Base-by-base conservation (phyloP, 2,113 vertebrate species). In the Lonchura striata region DNA sequence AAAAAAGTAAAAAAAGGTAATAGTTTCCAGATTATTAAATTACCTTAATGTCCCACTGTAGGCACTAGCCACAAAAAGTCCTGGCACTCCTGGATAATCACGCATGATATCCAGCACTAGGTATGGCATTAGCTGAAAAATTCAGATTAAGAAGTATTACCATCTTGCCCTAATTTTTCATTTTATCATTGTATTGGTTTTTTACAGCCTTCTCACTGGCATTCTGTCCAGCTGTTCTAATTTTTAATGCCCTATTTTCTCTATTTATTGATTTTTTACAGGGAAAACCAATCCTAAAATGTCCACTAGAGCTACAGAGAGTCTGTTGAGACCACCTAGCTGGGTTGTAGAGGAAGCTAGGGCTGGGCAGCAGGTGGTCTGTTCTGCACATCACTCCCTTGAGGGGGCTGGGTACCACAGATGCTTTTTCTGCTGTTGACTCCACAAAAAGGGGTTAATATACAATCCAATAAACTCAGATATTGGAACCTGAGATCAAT, bases 1-100 rank as follows among this genome's bases (percentile, higher is more conserved):
- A 68, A 66, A 27, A n/a, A 10, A 13, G 8, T 9, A 10, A 7
- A 10, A 39, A n/a, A 25, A 52, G 6, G 15, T 13, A 66, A 7
- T 31, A 68, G 13, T 46, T 81, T 82, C 11, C 23, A 84, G 70
- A 85, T 30, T 47, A 41, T 63, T 77, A 82, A 75, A 72, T 98
- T 98, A 99, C 99, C 99, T 99, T 76, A 99, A 97, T 5, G 99
- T 99, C 5, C 99, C 99, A 76, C 99, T 99, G 97, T 99, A 99
- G 44, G 98, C 98, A 86, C 99, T 98, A 82, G 99, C 99, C 94
- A 99, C 99, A 97, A 99, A 99, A 94, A 99, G 98, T 11, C 99
- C 99, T 6, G 99, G 99, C 63, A 99, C 83, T 89, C 99, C 99
- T 19, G 99, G 99, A 82, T 97, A 99, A 64, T 93, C 97, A 7